Evolutionary conservation across 2,797 vertebrate species (phyloP).

Genomic region (Coccyzus lansbergi): DNA sequence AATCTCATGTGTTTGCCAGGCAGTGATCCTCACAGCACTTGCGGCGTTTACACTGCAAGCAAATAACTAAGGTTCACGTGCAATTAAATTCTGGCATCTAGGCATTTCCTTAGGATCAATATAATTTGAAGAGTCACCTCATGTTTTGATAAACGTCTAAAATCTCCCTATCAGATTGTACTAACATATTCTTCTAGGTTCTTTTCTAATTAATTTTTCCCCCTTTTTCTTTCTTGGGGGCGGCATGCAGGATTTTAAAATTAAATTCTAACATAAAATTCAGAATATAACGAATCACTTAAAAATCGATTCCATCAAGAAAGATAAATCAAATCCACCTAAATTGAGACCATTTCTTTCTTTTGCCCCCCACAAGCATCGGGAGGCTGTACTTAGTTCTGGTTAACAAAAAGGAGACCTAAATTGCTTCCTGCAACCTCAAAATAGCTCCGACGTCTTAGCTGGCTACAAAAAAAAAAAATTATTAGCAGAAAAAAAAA

Average conservation of each 20-base stretch:
- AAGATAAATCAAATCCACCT: background rate
- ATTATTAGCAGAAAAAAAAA: conserved; percentile 40
- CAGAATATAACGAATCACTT: background rate
- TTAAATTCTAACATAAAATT: background rate
- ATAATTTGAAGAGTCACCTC: background rate
- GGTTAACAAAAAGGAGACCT: background rate
- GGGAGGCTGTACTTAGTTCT: background rate
- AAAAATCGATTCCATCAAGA: background rate
- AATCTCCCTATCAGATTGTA: background rate
- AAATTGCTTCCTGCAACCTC: conserved; percentile 31
- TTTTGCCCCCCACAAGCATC: background rate
- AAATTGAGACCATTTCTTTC: background rate
- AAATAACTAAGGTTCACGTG: background rate
- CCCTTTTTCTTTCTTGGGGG: background rate
- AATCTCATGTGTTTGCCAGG: background rate
- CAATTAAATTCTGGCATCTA: background rate
- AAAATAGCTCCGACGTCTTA: conserved; percentile 31
- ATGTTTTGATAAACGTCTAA: background rate
- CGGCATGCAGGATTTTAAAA: background rate
- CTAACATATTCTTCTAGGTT: background rate
- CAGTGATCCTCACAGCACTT: background rate
- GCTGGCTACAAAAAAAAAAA: conserved; percentile 31
- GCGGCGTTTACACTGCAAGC: background rate
- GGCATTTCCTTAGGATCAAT: background rate
- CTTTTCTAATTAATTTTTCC: background rate